Conservation (phyloP, 2,797 vertebrate species). For the Limosa lapponica region DNA sequence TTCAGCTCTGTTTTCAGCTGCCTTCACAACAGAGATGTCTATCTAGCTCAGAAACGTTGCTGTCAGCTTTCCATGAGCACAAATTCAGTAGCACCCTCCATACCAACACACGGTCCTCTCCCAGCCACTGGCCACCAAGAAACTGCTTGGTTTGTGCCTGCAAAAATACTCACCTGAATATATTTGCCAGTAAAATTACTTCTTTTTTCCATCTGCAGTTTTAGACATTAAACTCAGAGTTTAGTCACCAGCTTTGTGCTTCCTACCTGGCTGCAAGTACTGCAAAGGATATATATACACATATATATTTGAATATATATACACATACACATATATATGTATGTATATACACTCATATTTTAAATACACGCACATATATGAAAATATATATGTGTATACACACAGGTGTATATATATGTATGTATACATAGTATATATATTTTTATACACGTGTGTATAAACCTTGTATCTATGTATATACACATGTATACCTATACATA, state of each 20-base stretch:
- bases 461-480: background rate
- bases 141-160: background rate
- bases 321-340: background rate
- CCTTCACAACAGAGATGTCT: background rate
- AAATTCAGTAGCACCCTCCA: background rate
- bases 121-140: background rate
- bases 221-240: background rate
- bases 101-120: background rate
- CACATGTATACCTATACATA: too few relatives aligned
- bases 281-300: background rate
- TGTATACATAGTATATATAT: background rate
- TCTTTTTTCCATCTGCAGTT: background rate
- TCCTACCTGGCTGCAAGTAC: background rate
- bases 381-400: too few relatives aligned
- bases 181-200: background rate
- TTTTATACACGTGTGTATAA: background rate
- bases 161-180: background rate
- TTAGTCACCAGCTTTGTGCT: background rate
- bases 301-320: background rate
- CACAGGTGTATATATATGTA: background rate
- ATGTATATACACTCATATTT: background rate
- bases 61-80: background rate
- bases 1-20: background rate
- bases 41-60: background rate
- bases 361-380: background rate